Base-by-base conservation (phyloP, 2,888 invertebrate species). In the Formica aserva region DNA sequence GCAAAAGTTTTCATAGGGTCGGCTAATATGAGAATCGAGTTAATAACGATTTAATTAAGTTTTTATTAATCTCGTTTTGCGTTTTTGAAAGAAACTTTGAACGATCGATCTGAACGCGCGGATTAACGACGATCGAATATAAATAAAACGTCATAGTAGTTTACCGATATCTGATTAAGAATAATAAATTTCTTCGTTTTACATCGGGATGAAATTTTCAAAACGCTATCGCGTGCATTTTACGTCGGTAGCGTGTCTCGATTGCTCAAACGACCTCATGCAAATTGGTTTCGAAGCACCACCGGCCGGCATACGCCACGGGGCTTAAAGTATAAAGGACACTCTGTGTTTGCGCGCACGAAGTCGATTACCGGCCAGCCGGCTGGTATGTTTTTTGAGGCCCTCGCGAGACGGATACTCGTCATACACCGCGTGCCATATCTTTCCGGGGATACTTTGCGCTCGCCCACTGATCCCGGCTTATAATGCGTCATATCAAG, bases 221-320 rank as follows among this genome's bases (percentile, higher is more conserved):
- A 65, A 65, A 15, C 22, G n/a, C 72, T 13, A 82, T 32, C 22
- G 77, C 29, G n/a, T 65, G 35, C 60, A 80, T 80, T 81, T 57
- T 52, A n/a, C 29, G 65, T 26, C 63, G 22, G 26, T 26, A 38
- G 32, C 41, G 74, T 18, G 65, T 38, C 63, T 69, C 48, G 67
- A 83, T 65, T 63, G 45, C 65, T 74, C 55, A 18, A 38, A 72
- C 76, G 78, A 84, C 75, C 48, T 69, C 78, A 85, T 86, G 85
- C 83, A 89, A 85, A 89, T 89, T 84, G 82, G n/a, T 84, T 84
- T 60, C 67, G 72, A 75, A 77, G 77, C 83, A 74, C 69, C 83
- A 78, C 75, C 77, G 77, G 82, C 57, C 57, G 76, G 84, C 90
- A 85, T 82, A 85, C 85, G 85, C 72, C 48, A 65, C 65, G 45